These are phyloP conservation scores for Tenualosa thibaudeaui DNA, from an alignment of 2,797 vertebrate species.

Conservation along the genomic window DNA sequence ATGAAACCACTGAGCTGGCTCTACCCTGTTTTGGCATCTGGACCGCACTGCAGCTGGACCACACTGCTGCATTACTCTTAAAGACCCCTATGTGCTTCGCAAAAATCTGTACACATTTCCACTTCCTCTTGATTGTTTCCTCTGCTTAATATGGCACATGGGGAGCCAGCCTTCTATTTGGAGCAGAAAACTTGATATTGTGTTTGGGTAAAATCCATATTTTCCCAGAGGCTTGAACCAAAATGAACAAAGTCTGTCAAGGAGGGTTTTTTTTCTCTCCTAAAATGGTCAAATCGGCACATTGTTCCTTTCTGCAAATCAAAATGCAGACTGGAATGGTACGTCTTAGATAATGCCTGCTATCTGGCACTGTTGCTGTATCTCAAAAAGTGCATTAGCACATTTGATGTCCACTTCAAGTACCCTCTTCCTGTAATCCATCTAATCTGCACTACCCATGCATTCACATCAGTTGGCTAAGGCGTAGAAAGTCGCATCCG, in stretches of 20 bases:
- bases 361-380: neutral
- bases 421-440: constrained; percentile 33
- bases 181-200: neutral
- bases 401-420: constrained; percentile 42
- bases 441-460: constrained; percentile 33
- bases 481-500: neutral
- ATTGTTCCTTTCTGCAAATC: neutral
- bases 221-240: neutral
- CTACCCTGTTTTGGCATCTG: constrained; percentile 49
- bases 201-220: neutral
- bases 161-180: neutral
- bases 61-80: constrained; percentile 38
- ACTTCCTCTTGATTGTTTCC: neutral
- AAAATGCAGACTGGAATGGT: neutral
- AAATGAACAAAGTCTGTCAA: neutral
- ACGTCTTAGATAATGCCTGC: neutral
- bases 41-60: constrained; percentile 38
- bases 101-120: constrained; percentile 10
- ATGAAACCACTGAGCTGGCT: constrained; percentile 51
- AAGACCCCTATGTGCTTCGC: constrained; percentile 21
- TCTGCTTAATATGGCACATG: neutral
- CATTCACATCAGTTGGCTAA: neutral
- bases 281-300: neutral
- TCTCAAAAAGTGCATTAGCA: constrained; percentile 10
- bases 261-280: neutral